Evolutionary conservation across 2,113 vertebrate species (phyloP).

Genomic region (Cololabis saira): DNA sequence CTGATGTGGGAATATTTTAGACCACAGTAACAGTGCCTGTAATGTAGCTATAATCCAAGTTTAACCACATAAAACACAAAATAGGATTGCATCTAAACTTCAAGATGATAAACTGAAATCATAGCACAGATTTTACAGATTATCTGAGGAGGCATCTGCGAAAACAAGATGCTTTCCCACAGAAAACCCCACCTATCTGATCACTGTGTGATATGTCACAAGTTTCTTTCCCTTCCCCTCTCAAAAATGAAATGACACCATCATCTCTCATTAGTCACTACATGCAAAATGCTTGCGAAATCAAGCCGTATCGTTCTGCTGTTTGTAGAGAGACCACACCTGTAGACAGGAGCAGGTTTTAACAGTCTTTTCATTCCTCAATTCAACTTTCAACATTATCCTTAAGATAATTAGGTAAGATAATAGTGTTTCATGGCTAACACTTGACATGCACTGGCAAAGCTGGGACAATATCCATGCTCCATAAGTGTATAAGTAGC

Average conservation of each 20-base stretch:
- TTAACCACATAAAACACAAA: no score
- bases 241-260: conserved; percentile 45
- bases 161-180: conserved; percentile 41
- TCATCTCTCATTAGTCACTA: conserved; percentile 62
- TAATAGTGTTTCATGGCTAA: conserved; percentile 5
- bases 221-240: conserved; percentile 23
- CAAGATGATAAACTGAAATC: background rate
- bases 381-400: conserved; percentile 38
- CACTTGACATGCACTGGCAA: conserved; percentile 24
- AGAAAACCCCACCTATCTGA: conserved; percentile 49
- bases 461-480: conserved; percentile 16
- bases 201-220: conserved; percentile 5
- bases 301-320: conserved; percentile 46
- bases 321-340: conserved; percentile 60
- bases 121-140: background rate
- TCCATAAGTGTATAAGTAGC: background rate
- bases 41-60: no score
- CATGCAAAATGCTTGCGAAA: conserved; percentile 56
- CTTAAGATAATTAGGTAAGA: conserved; percentile 27
- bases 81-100: background rate
- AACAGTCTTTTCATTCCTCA: conserved; percentile 59
- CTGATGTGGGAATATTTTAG: no score
- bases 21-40: no score
- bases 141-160: conserved; percentile 39
- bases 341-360: conserved; percentile 56